Base-by-base conservation (phyloP, 2,888 invertebrate genomes). In the Eudasyphora cyanicolor region DNA sequence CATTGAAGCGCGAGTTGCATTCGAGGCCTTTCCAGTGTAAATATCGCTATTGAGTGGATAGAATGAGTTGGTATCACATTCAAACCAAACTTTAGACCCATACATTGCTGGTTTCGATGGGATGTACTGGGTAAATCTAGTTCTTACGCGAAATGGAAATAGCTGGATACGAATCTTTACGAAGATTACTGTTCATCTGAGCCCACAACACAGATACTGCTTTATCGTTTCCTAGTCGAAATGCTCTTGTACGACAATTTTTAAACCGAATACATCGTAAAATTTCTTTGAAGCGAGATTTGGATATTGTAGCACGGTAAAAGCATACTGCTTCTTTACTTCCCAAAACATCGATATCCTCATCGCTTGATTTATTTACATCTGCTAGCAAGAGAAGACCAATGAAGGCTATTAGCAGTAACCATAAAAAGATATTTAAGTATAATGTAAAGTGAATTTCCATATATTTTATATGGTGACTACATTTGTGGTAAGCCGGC, bases 11-110 rank as follows among this genome's bases (percentile, higher is more conserved):
- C 64, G 64, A 64, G 19, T 27, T 32, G 32, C 29, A 32, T 64
- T 64, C 19, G 32, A 64, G 32, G 8, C 32, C 19, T 49, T 70
- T 49, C 70, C 27, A 49, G 49, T 12, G 19, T 69, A 69, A 42
- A 69, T 69, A 6, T 42, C 14, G n/a, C 69, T 45, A 8, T 45
- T 69, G 4, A 69, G 42, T 17, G 70, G 70, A 80, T 79, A 85
- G 49, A 80, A 64, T 7, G 85, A 82, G 35, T 79, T 76, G 8
- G 82, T 38, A 76, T 80, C 79, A 12, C 64, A 38, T 64, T 8
- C 19, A 29, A 1, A 6, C 62, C n/a, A n/a, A n/a, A n/a, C n/a
- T n/a, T n/a, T n/a, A n/a, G n/a, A n/a, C n/a, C n/a, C 35, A 32
- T 62, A 62, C 32, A 19, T 67, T 6, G 67, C 67, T 24, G 21